These are phyloP conservation scores for Distichodus sexfasciatus DNA, from an alignment of 2,797 vertebrate species.

Conservation along the genomic window DNA sequence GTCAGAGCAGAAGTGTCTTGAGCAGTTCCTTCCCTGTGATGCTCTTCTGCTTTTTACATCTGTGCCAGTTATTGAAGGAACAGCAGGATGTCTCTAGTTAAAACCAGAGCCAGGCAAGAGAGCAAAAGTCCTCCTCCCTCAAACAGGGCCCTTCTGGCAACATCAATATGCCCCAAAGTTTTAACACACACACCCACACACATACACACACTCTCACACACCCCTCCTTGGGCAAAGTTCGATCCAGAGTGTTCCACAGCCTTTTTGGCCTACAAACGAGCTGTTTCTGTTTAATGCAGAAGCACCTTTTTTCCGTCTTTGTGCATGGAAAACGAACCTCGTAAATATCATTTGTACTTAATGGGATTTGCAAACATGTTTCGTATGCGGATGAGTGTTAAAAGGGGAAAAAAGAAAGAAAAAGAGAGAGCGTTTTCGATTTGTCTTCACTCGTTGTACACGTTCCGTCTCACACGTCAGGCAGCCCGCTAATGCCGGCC, in stretches of 20 bases:
- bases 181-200: slow-evolving; percentile 37
- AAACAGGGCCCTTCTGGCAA: slow-evolving; percentile 61
- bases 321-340: neutral
- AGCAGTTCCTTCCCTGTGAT: neutral
- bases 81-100: slow-evolving; percentile 56
- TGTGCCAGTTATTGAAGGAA: slow-evolving; percentile 38
- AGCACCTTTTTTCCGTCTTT: neutral
- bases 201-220: slow-evolving; percentile 5
- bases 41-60: slow-evolving; percentile 43
- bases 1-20: neutral
- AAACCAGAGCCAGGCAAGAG: slow-evolving; percentile 64
- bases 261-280: slow-evolving; percentile 21
- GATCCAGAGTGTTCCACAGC: slow-evolving; percentile 22
- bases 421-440: slow-evolving; percentile 4
- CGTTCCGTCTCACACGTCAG: slow-evolving; percentile 71
- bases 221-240: slow-evolving; percentile 23
- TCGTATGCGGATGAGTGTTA: slow-evolving; percentile 12
- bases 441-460: slow-evolving; percentile 60
- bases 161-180: slow-evolving; percentile 69
- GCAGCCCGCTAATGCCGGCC: slow-evolving; percentile 65
- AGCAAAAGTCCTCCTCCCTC: slow-evolving; percentile 56
- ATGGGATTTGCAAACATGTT: slow-evolving; percentile 12
- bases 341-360: slow-evolving; percentile 1
- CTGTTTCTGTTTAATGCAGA: neutral
- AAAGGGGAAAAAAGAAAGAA: slow-evolving; percentile 23